phyloP scores from a whole-genome alignment of 2,888 invertebrate species.

The Dendrolimus pini region DNA sequence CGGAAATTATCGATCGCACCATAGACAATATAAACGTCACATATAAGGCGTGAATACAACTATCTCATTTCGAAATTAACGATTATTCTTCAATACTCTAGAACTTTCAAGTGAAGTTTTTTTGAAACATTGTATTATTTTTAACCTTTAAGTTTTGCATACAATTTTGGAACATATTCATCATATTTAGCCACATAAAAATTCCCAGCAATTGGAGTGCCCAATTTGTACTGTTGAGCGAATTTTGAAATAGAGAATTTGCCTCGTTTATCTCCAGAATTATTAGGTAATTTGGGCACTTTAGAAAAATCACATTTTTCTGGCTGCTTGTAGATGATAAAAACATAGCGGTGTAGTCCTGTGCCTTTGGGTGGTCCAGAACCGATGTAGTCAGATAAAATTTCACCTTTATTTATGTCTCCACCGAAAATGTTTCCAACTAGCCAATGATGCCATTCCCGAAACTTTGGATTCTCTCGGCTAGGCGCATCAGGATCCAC shows the following conservation, averaged over 20 bases:
- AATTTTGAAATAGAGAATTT: constrained; percentile 77
- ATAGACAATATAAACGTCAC: constrained; percentile 45
- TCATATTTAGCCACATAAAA: constrained; percentile 78
- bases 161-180: constrained; percentile 74
- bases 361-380: constrained; percentile 84
- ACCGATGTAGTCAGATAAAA: constrained; percentile 78
- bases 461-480: constrained; percentile 79
- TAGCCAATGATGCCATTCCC: constrained; percentile 88
- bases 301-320: constrained; percentile 60
- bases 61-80: constrained; percentile 13
- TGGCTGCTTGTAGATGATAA: constrained; percentile 79
- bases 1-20: constrained; percentile 67
- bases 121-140: not conserved
- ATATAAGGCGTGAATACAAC: constrained; percentile 26
- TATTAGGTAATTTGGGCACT: constrained; percentile 49
- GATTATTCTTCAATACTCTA: constrained; percentile 14
- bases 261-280: constrained; percentile 71
- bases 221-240: constrained; percentile 74
- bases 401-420: constrained; percentile 79
- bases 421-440: constrained; percentile 83
- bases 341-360: constrained; percentile 84
- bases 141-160: constrained; percentile 56
- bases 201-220: constrained; percentile 78
- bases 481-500: constrained; percentile 88
- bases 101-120: not conserved